Evolutionary conservation across 64 coral and sea anemone genomes (phyloP), one percentile per base, ranked within the genome.

Genomic region (Montipora sp.): DNA sequence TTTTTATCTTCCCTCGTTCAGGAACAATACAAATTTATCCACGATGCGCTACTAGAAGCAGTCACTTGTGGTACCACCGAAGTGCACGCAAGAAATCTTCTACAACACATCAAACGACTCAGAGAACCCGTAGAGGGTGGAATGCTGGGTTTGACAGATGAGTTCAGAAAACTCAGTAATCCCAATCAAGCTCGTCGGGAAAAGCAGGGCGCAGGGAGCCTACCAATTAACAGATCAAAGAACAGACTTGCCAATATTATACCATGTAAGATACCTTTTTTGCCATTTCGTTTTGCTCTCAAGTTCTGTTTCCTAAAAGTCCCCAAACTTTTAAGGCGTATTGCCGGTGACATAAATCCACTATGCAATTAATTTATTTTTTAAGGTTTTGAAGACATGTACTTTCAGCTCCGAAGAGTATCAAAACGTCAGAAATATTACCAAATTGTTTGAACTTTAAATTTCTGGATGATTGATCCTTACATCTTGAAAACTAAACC

Each of bases 11-110:
- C 5, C 20, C 46, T 18, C 27, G 12, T 77, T 79, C 15, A 95
- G 89, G 98, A 99, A 74, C 98, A 99, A 74, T 99, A 99, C 68
- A 92, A 96, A 5, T 99, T 96, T 49, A 96, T 96, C 65, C 98
- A 99, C 79, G 94, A 99, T 24, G 84, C 98, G 2, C 77, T 99
- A 8, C 48, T 99, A 43, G 98, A 99, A 74, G 98, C 98, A 7
- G 98, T 99, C 16, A 90, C 92, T 22, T 96, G 90, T 48, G 94
- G 94, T 0, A 99, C 94, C 73, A 99, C 98, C 1, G 98, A 99
- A 85, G 94, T 99, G 0, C 98, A 99, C 70, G 98, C 98, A 5
- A 93, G 94, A 44, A 96, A 99, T 58, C 76, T 99, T n/a, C n/a
- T 96, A n/a, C 92, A 96, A n/a, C 95, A 99, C 77, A 94, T 96